Conservation (phyloP, 2,113 vertebrate genomes). For the Ciconia boyciana region DNA sequence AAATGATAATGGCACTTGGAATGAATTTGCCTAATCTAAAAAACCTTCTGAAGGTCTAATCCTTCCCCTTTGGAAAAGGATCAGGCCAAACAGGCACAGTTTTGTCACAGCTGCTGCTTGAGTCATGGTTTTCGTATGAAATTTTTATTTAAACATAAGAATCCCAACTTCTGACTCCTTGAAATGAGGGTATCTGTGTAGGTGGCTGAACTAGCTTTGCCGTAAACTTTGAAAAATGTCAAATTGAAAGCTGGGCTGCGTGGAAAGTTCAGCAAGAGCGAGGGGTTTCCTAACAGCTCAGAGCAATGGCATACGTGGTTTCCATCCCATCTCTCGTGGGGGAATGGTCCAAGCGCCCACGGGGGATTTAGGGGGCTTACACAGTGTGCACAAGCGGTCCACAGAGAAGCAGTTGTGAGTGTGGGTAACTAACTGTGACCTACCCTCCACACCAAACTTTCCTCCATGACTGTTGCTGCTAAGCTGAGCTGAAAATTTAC, state of each 20-base stretch:
- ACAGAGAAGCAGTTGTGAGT: neutral
- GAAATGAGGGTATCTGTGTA: neutral
- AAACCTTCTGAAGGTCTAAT: neutral
- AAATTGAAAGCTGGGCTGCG: neutral
- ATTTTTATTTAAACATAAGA: neutral
- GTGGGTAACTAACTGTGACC: neutral
- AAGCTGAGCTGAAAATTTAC: neutral
- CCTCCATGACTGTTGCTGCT: neutral
- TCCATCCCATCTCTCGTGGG: neutral
- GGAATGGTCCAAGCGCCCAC: accelerated
- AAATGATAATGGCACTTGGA: neutral
- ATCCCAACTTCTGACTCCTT: neutral
- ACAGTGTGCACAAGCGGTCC: neutral
- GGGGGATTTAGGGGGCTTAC: neutral
- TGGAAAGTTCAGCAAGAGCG: neutral
- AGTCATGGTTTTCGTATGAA: neutral
- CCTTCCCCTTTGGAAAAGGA: neutral
- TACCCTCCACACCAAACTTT: neutral
- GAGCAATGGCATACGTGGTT: accelerated
- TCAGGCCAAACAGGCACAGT: neutral
- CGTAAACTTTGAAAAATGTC: neutral
- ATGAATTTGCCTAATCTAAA: neutral
- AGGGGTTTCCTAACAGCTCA: neutral
- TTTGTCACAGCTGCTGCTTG: neutral
- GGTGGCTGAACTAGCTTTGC: neutral